These are phyloP conservation scores for Erpetoichthys calabaricus DNA, from an alignment of 2,797 vertebrate genomes.

Conservation along the genomic window DNA sequence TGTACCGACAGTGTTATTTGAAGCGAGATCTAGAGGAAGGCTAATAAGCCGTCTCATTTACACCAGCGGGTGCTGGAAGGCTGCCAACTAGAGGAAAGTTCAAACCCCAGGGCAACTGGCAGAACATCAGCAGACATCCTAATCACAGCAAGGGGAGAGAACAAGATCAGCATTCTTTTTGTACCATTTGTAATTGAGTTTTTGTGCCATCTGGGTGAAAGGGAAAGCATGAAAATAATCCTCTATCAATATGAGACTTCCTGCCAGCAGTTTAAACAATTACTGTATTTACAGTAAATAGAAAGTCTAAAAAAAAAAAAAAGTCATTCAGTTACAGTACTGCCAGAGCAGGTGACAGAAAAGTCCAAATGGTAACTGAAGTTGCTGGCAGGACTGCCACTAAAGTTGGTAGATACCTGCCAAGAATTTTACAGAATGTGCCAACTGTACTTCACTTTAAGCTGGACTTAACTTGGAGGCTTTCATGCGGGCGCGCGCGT, in stretches of 20 bases:
- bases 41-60: conserved; percentile 21
- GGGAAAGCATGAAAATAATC: not conserved
- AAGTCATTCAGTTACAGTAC: not conserved
- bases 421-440: too few species aligned
- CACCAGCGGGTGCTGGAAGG: conserved; percentile 18
- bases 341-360: too few species aligned
- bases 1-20: not conserved
- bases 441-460: too few species aligned
- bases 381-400: too few species aligned
- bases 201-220: not conserved
- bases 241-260: not conserved
- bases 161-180: not conserved
- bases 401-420: too few species aligned
- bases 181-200: not conserved
- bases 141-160: not conserved
- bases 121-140: conserved; percentile 6
- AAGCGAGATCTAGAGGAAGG: conserved; percentile 7
- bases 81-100: conserved; percentile 42
- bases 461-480: too few species aligned
- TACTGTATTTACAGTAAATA: not conserved
- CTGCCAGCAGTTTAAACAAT: not conserved
- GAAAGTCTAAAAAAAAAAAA: not conserved
- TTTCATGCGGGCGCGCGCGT: too few species aligned
- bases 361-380: too few species aligned
- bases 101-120: conserved; percentile 21